Evolutionary conservation across 2,888 invertebrate genomes (phyloP).

Genomic region (Synanthedon vespiformis): DNA sequence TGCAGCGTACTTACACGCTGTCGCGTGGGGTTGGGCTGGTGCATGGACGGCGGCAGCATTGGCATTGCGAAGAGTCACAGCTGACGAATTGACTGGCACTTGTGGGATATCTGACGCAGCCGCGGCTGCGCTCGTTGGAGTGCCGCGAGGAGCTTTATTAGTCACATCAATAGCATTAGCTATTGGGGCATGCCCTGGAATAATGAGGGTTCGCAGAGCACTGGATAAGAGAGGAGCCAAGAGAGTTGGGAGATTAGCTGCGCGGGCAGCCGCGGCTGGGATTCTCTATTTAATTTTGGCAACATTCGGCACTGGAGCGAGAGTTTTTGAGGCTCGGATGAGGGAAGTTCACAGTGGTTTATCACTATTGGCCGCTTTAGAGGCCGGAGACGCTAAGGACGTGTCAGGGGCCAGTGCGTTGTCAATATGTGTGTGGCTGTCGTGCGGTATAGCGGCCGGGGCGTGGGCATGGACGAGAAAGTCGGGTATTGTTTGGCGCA

Average conservation of each 20-base stretch:
- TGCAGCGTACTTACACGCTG: conserved; percentile 86
- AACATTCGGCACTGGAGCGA: conserved; percentile 77
- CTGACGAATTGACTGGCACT: conserved; percentile 84
- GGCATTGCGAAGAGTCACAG: conserved; percentile 81
- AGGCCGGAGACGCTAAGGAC: conserved; percentile 34
- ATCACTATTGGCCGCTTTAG: conserved; percentile 60
- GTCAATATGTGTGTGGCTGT: conserved; percentile 72
- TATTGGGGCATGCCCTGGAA: conserved; percentile 79
- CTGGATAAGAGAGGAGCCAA: conserved; percentile 72
- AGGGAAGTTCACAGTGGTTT: conserved; percentile 55
- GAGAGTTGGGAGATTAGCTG: conserved; percentile 77
- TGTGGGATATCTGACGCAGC: conserved; percentile 78
- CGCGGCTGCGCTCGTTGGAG: conserved; percentile 72
- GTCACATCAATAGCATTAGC: conserved; percentile 79
- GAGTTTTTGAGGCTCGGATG: conserved; percentile 72
- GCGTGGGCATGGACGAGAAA: conserved; percentile 78
- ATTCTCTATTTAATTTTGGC: conserved; percentile 82
- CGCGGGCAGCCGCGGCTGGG: conserved; percentile 83
- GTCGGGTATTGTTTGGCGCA: conserved; percentile 71
- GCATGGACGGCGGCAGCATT: conserved; percentile 86
- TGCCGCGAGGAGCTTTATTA: conserved; percentile 74
- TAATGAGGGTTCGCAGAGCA: conserved; percentile 78
- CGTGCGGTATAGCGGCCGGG: conserved; percentile 74
- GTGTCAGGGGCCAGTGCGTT: conserved; percentile 45
- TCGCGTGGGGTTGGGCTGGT: conserved; percentile 90